Conservation (phyloP, 2,797 vertebrate genomes). For the Cossypha polioptera region DNA sequence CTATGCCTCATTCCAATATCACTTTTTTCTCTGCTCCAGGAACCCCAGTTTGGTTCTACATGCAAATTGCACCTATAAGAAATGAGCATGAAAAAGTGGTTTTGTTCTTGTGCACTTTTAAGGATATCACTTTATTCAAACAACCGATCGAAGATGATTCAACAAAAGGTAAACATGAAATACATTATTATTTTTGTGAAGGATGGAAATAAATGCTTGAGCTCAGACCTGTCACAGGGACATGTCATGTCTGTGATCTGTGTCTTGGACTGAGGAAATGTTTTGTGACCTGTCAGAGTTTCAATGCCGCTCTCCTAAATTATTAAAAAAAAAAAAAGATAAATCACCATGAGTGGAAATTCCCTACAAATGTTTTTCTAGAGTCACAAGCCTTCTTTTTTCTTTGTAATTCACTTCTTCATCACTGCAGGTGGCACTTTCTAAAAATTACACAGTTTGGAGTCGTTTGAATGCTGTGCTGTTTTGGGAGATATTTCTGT, state of each 20-base stretch:
- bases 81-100: constrained; percentile 98
- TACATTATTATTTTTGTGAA: background rate
- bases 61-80: constrained; percentile 97
- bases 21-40: constrained; percentile 74
- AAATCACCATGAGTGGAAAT: background rate
- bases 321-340: background rate
- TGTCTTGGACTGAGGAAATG: background rate
- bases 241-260: background rate
- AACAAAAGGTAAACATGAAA: constrained; percentile 85
- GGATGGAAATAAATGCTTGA: background rate
- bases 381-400: background rate
- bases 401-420: background rate
- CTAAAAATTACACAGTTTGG: constrained; percentile 5
- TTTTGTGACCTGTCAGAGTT: background rate
- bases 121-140: constrained; percentile 96
- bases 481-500: constrained; percentile 7
- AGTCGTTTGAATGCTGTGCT: background rate
- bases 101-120: constrained; percentile 95
- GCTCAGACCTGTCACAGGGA: background rate
- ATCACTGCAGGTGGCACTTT: background rate
- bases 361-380: background rate
- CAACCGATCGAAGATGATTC: constrained; percentile 96
- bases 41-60: constrained; percentile 96
- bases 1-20: background rate
- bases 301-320: background rate